A percentile compares a stretch with the other conserved stretches of the same genome.
Conservation (phyloP, 2,113 vertebrate species). For the Zosterops borbonicus region DNA sequence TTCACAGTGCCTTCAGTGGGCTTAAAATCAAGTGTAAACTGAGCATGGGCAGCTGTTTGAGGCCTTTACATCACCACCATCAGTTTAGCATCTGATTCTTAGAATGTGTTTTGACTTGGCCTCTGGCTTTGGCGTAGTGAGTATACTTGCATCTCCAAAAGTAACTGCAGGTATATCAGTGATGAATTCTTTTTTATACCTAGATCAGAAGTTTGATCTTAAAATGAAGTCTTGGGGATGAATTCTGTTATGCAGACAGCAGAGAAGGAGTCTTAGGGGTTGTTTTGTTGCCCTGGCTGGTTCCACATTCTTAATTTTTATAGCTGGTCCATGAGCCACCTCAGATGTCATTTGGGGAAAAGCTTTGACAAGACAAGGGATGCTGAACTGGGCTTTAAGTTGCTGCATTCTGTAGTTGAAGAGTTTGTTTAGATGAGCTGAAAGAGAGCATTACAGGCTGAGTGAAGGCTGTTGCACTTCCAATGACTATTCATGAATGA, state of each 20-base stretch:
- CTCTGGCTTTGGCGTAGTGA: neutral
- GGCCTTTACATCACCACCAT: neutral
- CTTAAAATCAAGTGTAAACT: slow-evolving; percentile 17
- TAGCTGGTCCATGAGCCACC: neutral
- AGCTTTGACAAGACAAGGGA: neutral
- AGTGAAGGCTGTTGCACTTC: neutral
- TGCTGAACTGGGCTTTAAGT: neutral
- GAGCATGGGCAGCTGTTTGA: neutral
- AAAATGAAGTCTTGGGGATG: neutral
- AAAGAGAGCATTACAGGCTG: neutral
- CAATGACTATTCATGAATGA: neutral
- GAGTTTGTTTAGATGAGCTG: slow-evolving; percentile 35
- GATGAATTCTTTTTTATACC: neutral
- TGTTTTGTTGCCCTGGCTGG: neutral
- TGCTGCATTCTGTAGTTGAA: neutral
- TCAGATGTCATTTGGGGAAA: neutral
- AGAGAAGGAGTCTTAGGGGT: neutral
- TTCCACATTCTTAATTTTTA: neutral
- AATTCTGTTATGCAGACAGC: neutral
- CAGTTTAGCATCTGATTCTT: neutral
- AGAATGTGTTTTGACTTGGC: neutral
- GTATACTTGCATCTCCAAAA: neutral
- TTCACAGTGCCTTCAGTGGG: slow-evolving; percentile 29
- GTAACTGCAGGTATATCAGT: neutral
- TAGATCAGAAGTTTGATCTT: neutral